phyloP scores from a whole-genome alignment of 2,888 invertebrate genomes.

The Tanaodytes sp. region DNA sequence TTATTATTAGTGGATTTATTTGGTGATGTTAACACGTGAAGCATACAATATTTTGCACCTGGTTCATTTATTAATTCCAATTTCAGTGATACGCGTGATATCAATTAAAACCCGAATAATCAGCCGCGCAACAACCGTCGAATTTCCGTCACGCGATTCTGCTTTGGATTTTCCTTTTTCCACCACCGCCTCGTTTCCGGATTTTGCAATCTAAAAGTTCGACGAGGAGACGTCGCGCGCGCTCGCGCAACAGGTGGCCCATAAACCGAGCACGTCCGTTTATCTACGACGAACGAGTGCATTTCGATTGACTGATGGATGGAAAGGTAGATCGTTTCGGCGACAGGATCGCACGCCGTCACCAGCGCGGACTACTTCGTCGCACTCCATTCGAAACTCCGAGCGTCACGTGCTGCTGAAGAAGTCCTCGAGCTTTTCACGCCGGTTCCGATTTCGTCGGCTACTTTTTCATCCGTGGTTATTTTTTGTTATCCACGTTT shows the following conservation, averaged over 20 bases:
- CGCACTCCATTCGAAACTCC: conserved; percentile 25
- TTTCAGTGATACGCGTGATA: no score
- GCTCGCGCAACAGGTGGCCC: conserved; percentile 72
- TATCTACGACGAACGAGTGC: conserved; percentile 73
- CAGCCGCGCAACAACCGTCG: no score
- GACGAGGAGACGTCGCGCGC: conserved; percentile 66
- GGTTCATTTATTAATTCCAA: no score
- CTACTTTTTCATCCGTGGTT: no score
- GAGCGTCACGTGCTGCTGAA: conserved; percentile 27
- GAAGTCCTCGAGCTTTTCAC: no score
- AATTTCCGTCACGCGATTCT: no score
- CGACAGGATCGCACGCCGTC: conserved; percentile 57
- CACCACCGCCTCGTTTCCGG: conserved; percentile 51
- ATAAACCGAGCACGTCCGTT: conserved; percentile 73
- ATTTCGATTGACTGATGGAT: conserved; percentile 73
- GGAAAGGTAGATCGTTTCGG: conserved; percentile 66
- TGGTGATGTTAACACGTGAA: no score
- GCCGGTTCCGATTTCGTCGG: no score
- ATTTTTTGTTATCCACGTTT: no score
- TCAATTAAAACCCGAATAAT: no score
- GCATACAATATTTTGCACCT: no score
- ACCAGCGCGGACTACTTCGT: conserved; percentile 22
- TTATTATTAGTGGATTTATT: no score
- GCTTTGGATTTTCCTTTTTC: conserved; percentile 35
- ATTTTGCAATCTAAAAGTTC: conserved; percentile 66